Base-by-base conservation (phyloP, 2,797 vertebrate species). In the Rhinella marina region DNA sequence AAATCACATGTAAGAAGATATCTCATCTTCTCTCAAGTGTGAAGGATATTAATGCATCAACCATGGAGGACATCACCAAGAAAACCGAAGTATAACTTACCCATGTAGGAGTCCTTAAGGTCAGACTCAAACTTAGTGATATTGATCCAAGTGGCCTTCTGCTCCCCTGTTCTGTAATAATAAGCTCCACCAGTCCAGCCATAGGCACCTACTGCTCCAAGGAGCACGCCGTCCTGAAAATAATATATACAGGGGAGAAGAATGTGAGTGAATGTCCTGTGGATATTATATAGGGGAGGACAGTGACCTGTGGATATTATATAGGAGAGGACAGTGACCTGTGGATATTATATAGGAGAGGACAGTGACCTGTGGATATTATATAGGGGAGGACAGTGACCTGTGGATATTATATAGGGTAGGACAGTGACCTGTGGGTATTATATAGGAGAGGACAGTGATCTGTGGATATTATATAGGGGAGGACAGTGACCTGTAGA, bases 161-260 rank as follows among this genome's bases (percentile, higher is more conserved):
- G 29, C 32, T 79, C 23, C 0, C n/a, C 25, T 0, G 25, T n/a
- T 0, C 7, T 66, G 13, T 90, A 87, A 3, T 92, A 62, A 76
- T 91, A 93, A 21, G 89, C 86, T 57, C 93, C 94, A n/a, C 94
- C 94, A 19, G 93, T 85, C 94, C 94, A 94, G 76, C 92, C 93
- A 62, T 92, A 93, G 56, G 92, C 92, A 12, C 94, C 93, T 32
- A 94, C 94, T 8, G 92, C 82, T 23, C 93, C 92, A 52, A 94
- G 83, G 50, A 93, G 75, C 9, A 82, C 62, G 2, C 90, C 92
- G 1, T 82, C 72, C 94, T 94, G 72, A n/a, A n/a, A n/a, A n/a
- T n/a, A n/a, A n/a, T n/a, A n/a, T n/a, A n/a, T n/a, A n/a, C n/a
- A n/a, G n/a, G n/a, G n/a, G n/a, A n/a, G n/a, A n/a, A 12, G 2